Percentiles rank a stretch among this genome's conserved stretches.
These are phyloP conservation scores for Allophyes oxyacanthae DNA, from an alignment of 2,888 invertebrate genomes.

Conservation along the genomic window DNA sequence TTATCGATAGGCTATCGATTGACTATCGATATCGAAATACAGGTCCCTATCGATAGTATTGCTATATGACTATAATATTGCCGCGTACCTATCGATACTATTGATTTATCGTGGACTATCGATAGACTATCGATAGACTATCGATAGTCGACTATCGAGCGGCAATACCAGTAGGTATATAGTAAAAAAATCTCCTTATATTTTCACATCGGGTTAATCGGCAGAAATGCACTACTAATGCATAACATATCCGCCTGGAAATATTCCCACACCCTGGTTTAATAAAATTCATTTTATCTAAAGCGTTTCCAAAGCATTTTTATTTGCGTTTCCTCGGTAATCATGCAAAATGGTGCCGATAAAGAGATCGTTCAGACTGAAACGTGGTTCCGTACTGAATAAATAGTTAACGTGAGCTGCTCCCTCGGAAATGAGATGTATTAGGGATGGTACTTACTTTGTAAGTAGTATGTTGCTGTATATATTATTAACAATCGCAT, in stretches of 20 bases:
- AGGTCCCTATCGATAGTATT: too few relatives aligned
- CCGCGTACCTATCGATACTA: too few relatives aligned
- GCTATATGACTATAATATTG: too few relatives aligned
- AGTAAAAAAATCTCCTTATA: too few relatives aligned
- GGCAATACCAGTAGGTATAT: too few relatives aligned
- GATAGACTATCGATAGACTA: too few relatives aligned
- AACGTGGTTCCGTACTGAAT: conserved; percentile 28
- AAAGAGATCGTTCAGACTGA: conserved; percentile 10
- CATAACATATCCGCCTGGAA: conserved; percentile 10
- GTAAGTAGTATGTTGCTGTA: conserved; percentile 8
- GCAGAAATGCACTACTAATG: neutral
- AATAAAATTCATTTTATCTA: conserved; percentile 19
- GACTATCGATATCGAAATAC: too few relatives aligned
- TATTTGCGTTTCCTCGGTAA: conserved; percentile 30
- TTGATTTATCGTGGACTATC: too few relatives aligned
- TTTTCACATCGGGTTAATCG: neutral
- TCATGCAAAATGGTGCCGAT: conserved; percentile 35
- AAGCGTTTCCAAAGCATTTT: conserved; percentile 23
- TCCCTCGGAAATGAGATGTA: conserved; percentile 24
- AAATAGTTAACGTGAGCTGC: conserved; percentile 12
- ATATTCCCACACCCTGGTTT: conserved; percentile 15
- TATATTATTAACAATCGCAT: conserved; percentile 33
- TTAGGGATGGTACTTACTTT: conserved; percentile 14
- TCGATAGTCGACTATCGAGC: too few relatives aligned
- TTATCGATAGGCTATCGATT: too few relatives aligned